These are phyloP conservation scores for Cetonia aurata DNA, from an alignment of 2,888 invertebrate genomes.

Conservation along the genomic window DNA sequence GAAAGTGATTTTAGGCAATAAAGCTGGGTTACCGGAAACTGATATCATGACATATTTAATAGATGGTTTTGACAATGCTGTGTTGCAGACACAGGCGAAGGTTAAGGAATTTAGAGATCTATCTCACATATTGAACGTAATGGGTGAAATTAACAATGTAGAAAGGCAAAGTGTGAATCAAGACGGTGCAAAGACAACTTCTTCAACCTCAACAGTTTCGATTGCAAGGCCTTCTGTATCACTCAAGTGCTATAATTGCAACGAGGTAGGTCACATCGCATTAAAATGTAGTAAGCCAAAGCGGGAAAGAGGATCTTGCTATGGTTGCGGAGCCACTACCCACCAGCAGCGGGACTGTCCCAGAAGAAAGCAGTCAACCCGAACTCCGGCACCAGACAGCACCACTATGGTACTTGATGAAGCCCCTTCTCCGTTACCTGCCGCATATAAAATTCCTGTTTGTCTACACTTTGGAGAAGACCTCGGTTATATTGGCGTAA, in stretches of 20 bases:
- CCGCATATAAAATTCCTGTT: too few species aligned
- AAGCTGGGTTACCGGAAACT: not conserved
- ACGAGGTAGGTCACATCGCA: conserved; percentile 33
- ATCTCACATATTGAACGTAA: conserved; percentile 19
- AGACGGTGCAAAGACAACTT: too few species aligned
- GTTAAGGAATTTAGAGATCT: conserved; percentile 22
- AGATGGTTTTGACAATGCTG: conserved; percentile 6
- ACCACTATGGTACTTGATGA: too few species aligned
- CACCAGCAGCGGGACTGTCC: conserved; percentile 11
- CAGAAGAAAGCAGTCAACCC: not conserved
- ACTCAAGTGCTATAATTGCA: conserved; percentile 21
- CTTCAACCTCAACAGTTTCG: too few species aligned
- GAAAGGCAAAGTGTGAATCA: too few species aligned
- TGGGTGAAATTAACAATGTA: conserved; percentile 17
- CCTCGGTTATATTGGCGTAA: too few species aligned
- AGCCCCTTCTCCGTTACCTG: too few species aligned
- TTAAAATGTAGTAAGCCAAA: conserved; percentile 19
- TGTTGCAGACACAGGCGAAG: not conserved
- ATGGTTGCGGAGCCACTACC: conserved; percentile 23
- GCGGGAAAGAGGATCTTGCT: conserved; percentile 29
- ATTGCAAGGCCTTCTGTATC: not conserved
- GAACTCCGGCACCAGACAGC: too few species aligned
- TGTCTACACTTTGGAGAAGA: too few species aligned
- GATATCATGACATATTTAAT: not conserved
- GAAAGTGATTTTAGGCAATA: not conserved